Evolutionary conservation across 2,797 vertebrate genomes (phyloP).

Genomic region (Perodicticus potto): DNA sequence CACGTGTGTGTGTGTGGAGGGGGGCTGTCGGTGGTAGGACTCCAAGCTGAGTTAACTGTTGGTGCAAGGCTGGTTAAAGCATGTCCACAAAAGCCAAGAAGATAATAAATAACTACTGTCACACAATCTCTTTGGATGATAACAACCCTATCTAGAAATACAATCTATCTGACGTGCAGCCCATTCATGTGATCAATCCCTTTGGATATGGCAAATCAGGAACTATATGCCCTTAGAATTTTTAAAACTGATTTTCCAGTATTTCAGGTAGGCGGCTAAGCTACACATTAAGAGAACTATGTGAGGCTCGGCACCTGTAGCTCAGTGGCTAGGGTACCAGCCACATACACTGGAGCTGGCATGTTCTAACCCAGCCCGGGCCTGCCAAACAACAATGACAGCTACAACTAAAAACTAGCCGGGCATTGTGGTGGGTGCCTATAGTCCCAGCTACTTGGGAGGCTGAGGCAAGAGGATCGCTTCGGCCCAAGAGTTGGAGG

Average conservation of each 20-base stretch:
- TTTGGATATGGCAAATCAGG: background rate
- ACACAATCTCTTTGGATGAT: background rate
- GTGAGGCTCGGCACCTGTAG: no score
- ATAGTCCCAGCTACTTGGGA: no score
- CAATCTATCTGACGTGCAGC: background rate
- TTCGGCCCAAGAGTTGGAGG: no score
- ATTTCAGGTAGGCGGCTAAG: conserved; percentile 12
- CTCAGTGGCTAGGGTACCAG: no score
- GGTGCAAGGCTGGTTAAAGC: background rate
- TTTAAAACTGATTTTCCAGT: background rate
- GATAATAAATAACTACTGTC: background rate
- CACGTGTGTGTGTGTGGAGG: no score
- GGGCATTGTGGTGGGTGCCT: no score
- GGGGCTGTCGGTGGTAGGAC: no score
- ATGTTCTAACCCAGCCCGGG: no score
- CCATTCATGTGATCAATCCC: background rate
- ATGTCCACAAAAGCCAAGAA: background rate
- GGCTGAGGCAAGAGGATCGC: no score
- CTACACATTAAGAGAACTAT: background rate
- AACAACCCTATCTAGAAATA: background rate
- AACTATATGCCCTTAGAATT: background rate
- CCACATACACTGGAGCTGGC: no score
- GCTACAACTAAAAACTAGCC: no score
- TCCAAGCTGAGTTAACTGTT: background rate
- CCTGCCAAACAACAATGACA: no score